phyloP scores from a whole-genome alignment of 2,797 vertebrate genomes.

The Melanotaenia pygmaea region DNA sequence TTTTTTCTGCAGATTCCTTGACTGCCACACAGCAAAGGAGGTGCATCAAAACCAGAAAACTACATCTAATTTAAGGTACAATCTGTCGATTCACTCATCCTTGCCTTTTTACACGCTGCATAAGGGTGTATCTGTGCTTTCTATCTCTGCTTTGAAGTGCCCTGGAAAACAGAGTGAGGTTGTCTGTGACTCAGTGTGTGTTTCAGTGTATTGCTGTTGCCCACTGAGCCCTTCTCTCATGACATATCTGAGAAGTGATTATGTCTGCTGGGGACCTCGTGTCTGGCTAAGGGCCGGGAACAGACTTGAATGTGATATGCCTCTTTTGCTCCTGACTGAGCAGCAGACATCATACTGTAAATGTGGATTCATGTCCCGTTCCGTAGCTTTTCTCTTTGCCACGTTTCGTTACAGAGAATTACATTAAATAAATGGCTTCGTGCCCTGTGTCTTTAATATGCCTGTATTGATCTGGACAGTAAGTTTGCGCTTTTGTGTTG shows the following conservation, averaged over 20 bases:
- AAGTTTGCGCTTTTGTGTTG: slow-evolving; percentile 68
- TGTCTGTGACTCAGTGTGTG: slow-evolving; percentile 19
- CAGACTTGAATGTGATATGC: slow-evolving; percentile 48
- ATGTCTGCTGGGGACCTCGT: slow-evolving; percentile 38
- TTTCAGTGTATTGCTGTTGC: slow-evolving; percentile 36
- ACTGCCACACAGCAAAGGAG: slow-evolving; percentile 25
- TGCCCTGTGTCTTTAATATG: slow-evolving; percentile 57
- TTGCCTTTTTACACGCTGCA: slow-evolving; percentile 16
- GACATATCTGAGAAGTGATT: slow-evolving; percentile 54
- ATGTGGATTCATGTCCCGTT: slow-evolving; percentile 24
- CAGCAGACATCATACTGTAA: slow-evolving; percentile 16
- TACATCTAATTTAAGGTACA: slow-evolving; percentile 45
- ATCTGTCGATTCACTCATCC: slow-evolving; percentile 27
- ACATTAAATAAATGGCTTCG: slow-evolving; percentile 62
- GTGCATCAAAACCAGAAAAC: slow-evolving; percentile 47
- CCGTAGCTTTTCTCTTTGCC: slow-evolving; percentile 42
- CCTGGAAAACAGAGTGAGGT: slow-evolving; percentile 4
- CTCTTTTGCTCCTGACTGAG: slow-evolving; percentile 54
- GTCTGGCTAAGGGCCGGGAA: slow-evolving; percentile 49
- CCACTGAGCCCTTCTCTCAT: slow-evolving; percentile 30
- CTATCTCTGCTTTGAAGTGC: slow-evolving; percentile 32
- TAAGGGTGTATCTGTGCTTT: slow-evolving; percentile 36
- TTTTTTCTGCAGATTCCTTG: slow-evolving; percentile 32
- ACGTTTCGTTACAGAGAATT: slow-evolving; percentile 53
- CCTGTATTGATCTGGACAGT: slow-evolving; percentile 73